Conservation (phyloP, 2,797 vertebrate species). For the Rhinophrynus dorsalis region DNA sequence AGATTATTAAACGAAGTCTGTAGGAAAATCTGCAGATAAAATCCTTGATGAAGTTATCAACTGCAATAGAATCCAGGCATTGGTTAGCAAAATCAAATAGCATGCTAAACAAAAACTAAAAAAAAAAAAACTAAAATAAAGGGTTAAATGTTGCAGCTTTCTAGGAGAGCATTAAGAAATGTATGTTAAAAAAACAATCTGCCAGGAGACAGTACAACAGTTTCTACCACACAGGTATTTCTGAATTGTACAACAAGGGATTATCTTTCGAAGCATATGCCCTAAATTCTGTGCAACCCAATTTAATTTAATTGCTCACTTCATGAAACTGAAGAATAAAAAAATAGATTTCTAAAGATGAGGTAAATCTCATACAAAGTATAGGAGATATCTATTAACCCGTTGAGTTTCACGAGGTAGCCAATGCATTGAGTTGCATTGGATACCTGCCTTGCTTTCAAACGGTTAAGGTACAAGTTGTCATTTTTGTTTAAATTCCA, state of each 20-base stretch:
- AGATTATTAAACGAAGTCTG: no score
- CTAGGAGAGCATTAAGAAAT: conserved; percentile 40
- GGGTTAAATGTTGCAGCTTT: conserved; percentile 64
- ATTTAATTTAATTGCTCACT: conserved; percentile 48
- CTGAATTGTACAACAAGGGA: conserved; percentile 50
- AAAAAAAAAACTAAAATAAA: no score
- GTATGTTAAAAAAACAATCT: conserved; percentile 39
- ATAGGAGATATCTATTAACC: conserved; percentile 29
- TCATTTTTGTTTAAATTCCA: no score
- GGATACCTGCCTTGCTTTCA: no score
- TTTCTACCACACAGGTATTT: conserved; percentile 50
- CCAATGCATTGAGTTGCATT: no score
- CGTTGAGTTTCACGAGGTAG: no score
- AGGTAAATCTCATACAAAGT: conserved; percentile 49
- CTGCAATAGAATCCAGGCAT: no score
- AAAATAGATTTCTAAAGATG: conserved; percentile 50
- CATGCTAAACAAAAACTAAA: conserved; percentile 62
- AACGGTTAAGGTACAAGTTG: conserved; percentile 9
- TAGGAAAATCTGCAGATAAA: no score
- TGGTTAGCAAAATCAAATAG: conserved; percentile 69
- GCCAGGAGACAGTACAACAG: conserved; percentile 46
- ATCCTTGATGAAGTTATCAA: no score
- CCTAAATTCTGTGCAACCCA: conserved; percentile 28
- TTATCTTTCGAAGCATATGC: conserved; percentile 44
- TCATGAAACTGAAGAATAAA: conserved; percentile 46